Conservation (phyloP, 1,140 invertebrate species). For the Brachionus rotundiformis region DNA sequence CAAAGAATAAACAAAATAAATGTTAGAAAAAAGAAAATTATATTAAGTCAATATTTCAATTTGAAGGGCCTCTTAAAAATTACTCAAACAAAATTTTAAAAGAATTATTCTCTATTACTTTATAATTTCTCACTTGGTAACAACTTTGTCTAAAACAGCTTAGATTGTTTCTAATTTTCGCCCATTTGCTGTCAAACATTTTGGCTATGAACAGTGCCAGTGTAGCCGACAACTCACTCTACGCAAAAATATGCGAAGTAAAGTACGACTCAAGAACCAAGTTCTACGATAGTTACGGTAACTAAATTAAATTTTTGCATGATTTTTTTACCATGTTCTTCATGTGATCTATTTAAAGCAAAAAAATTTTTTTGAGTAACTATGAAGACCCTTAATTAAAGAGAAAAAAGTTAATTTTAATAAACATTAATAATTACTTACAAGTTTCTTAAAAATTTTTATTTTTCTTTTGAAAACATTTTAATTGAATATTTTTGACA, state of each 20-base stretch:
- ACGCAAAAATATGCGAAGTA: slow-evolving; percentile 37
- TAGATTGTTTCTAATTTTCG: neutral
- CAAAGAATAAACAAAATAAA: slow-evolving; percentile 9
- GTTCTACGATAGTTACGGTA: neutral
- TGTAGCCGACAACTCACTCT: neutral
- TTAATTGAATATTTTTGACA: no score
- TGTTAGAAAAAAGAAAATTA: slow-evolving; percentile 15
- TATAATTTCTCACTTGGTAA: neutral
- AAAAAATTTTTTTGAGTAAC: neutral
- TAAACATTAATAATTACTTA: slow-evolving; percentile 5
- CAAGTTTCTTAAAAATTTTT: neutral
- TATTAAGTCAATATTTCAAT: neutral
- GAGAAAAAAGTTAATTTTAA: neutral
- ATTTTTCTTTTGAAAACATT: no score
- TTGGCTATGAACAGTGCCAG: slow-evolving; percentile 14
- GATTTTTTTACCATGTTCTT: neutral
- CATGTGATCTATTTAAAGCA: neutral
- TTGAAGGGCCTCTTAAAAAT: slow-evolving; percentile 31
- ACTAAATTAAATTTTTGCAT: neutral
- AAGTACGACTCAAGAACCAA: neutral
- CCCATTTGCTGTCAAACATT: neutral
- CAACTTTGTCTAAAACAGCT: neutral
- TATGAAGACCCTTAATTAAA: slow-evolving; percentile 7
- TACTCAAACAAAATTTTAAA: neutral
- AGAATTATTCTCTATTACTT: neutral